These are phyloP conservation scores for Loxodonta africana DNA, from an alignment of 2,113 vertebrate genomes.

Conservation along the genomic window DNA sequence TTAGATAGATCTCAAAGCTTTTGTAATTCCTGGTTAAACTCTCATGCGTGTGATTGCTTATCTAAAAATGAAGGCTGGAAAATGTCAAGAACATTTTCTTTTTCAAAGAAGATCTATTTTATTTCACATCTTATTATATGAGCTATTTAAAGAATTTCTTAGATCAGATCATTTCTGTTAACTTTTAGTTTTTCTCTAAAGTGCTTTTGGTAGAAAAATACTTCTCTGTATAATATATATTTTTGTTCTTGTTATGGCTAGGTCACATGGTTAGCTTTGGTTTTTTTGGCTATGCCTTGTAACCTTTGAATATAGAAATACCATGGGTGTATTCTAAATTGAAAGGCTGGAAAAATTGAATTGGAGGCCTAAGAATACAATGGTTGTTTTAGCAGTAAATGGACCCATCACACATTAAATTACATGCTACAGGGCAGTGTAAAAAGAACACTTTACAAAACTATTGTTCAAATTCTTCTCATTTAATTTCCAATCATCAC, in stretches of 20 bases:
- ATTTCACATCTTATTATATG: not conserved
- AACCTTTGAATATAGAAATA: not conserved
- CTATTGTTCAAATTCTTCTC: not conserved
- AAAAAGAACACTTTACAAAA: not conserved
- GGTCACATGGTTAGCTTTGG: not conserved
- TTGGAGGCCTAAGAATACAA: not conserved
- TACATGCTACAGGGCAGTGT: not conserved
- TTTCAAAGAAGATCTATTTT: constrained; percentile 37
- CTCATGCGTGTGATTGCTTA: not conserved
- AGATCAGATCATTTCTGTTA: constrained; percentile 16
- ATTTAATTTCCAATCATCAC: not conserved
- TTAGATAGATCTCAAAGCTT: not conserved
- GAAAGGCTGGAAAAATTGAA: constrained; percentile 16
- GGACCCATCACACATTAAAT: not conserved
- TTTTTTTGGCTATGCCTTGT: not conserved
- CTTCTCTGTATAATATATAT: not conserved
- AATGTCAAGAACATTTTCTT: constrained; percentile 42
- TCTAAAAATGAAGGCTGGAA: constrained; percentile 3
- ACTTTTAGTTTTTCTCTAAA: not conserved
- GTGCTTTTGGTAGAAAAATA: constrained; percentile 12
- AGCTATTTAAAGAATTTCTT: constrained; percentile 40
- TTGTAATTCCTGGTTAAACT: not conserved
- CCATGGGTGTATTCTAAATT: not conserved
- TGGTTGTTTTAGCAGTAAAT: not conserved
- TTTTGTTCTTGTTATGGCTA: not conserved